A percentile compares a stretch with the other conserved stretches of the same genome.
phyloP scores from a whole-genome alignment of 2,797 vertebrate genomes.

The Cyprinodon diabolis region DNA sequence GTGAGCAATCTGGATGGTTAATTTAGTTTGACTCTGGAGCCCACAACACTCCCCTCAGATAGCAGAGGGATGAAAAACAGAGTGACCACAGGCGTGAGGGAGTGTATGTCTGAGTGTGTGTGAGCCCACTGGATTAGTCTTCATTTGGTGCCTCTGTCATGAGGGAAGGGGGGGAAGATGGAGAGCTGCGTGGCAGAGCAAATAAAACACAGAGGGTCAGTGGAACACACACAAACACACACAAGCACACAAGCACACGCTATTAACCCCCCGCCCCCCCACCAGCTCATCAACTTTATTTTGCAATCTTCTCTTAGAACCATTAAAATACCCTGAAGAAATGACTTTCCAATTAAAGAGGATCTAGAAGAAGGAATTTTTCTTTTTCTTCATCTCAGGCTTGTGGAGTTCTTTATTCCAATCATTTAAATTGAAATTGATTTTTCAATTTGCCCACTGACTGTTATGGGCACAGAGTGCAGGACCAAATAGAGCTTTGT shows the following conservation, averaged over 20 bases:
- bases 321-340: conserved; percentile 99
- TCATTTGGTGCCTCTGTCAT: conserved; percentile 88
- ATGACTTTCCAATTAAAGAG: conserved; percentile 99
- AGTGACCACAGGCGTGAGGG: conserved; percentile 71
- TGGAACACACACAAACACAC: conserved; percentile 71
- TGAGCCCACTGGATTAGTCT: conserved; percentile 85
- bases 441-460: conserved; percentile 99
- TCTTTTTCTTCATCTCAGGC: conserved; percentile 89
- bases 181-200: conserved; percentile 81
- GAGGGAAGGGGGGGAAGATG: conserved; percentile 79
- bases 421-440: conserved; percentile 99
- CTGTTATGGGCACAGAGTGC: conserved; percentile 93
- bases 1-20: conserved; percentile 71
- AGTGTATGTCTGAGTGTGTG: conserved; percentile 83
- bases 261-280: conserved; percentile 96
- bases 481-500: conserved; percentile 88
- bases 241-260: conserved; percentile 83
- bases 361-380: conserved; percentile 90
- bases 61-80: conserved; percentile 67
- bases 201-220: conserved; percentile 76
- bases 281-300: conserved; percentile 98
- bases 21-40: conserved; percentile 76
- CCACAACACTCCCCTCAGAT: conserved; percentile 62
- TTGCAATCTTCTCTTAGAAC: conserved; percentile 99
- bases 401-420: conserved; percentile 99